A percentile compares a stretch with the other conserved stretches of the same genome.
phyloP scores from a whole-genome alignment of 2,797 vertebrate species.

The Poecilia wingei region DNA sequence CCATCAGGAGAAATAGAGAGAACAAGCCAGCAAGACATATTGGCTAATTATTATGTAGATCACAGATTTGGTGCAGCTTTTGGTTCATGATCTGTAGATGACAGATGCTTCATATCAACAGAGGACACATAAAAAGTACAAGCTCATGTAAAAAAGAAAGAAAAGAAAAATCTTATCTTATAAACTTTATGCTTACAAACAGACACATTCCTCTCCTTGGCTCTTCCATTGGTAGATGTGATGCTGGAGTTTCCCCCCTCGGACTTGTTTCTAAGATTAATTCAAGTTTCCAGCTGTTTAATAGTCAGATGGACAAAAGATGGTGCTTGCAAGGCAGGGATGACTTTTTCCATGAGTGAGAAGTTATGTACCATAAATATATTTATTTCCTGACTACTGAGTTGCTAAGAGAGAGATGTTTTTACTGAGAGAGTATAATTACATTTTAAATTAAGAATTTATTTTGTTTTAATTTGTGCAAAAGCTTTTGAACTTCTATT shows the following conservation, averaged over 20 bases:
- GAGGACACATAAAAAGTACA: neutral
- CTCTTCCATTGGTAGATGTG: neutral
- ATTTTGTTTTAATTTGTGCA: neutral
- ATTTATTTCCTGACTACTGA: neutral
- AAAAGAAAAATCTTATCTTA: neutral
- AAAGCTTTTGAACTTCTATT: constrained; percentile 16
- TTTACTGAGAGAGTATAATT: neutral
- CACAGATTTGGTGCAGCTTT: neutral
- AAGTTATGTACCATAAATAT: neutral
- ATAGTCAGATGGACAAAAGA: neutral
- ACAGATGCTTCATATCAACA: neutral
- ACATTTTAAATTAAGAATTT: neutral
- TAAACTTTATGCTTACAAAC: neutral
- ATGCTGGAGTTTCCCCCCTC: neutral
- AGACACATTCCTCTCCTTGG: neutral
- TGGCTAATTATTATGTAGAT: neutral
- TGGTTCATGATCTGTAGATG: neutral
- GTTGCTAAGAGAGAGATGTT: neutral
- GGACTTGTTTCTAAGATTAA: neutral
- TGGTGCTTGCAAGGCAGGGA: neutral
- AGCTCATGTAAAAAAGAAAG: neutral
- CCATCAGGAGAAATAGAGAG: neutral
- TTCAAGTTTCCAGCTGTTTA: neutral
- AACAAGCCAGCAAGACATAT: neutral
- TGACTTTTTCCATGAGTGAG: neutral